Evolutionary conservation across 2,797 vertebrate species (phyloP).

Genomic region (Chaetodon trifasciatus): DNA sequence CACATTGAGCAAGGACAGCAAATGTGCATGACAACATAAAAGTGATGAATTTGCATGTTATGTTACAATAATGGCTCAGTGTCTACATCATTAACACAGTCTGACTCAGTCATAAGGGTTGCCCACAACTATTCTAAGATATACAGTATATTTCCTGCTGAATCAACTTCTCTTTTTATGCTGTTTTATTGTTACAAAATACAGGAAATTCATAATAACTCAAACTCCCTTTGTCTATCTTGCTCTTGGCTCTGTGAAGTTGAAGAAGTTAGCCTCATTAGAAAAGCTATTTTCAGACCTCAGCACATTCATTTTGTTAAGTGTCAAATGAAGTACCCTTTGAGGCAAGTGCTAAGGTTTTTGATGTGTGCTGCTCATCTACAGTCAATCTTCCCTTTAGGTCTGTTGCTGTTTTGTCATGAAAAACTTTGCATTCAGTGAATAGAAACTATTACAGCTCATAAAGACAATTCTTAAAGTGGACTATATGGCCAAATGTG

Average conservation of each 20-base stretch:
- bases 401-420: neutral
- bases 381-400: neutral
- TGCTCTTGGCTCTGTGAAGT: conserved; percentile 18
- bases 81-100: neutral
- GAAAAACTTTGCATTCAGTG: neutral
- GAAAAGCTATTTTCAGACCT: conserved; percentile 26
- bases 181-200: neutral
- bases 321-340: neutral
- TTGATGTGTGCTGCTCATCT: neutral
- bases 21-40: neutral
- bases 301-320: neutral
- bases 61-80: neutral
- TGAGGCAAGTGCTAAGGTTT: neutral
- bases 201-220: conserved; percentile 39
- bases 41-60: neutral
- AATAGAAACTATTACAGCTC: neutral
- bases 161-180: conserved; percentile 23
- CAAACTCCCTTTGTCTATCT: neutral
- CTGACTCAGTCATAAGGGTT: conserved; percentile 4
- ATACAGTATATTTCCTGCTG: conserved; percentile 15
- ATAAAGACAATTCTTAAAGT: neutral
- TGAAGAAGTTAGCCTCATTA: conserved; percentile 28
- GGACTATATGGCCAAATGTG: neutral
- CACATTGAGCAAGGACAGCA: neutral
- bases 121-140: conserved; percentile 1